phyloP scores from a whole-genome alignment of 35 echinoderm and acorn worm genomes.

The Hemicentrotus pulcherrimus region DNA sequence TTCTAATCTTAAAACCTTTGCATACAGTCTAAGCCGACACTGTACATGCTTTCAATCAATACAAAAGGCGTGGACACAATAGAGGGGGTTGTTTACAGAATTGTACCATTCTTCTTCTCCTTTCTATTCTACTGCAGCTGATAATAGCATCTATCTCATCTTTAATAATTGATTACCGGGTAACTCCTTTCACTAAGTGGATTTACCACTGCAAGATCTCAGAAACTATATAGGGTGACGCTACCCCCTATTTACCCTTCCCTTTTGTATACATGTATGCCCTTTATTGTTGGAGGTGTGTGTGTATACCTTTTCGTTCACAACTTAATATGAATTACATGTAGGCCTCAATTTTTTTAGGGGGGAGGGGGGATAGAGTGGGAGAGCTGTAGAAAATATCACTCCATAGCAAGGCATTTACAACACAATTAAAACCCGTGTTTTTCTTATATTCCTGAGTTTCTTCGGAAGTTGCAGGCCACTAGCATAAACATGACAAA shows the following conservation, averaged over 20 bases:
- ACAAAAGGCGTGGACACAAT: not conserved
- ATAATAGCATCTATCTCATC: not conserved
- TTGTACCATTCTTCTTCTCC: not conserved
- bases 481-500: too few species aligned
- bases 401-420: not conserved
- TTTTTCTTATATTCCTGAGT: too few species aligned
- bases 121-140: not conserved
- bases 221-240: not conserved
- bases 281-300: not conserved
- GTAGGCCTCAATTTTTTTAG: not conserved
- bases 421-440: too few species aligned
- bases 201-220: not conserved
- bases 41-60: not conserved
- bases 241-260: not conserved
- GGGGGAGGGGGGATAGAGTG: not conserved
- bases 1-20: not conserved
- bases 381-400: not conserved
- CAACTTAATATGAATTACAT: not conserved
- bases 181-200: not conserved
- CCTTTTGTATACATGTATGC: not conserved
- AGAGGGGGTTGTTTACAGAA: not conserved
- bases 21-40: not conserved
- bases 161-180: not conserved
- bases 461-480: too few species aligned
- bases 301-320: not conserved